Evolutionary conservation across 2,113 vertebrate species (phyloP).

Genomic region (Struthio camelus): DNA sequence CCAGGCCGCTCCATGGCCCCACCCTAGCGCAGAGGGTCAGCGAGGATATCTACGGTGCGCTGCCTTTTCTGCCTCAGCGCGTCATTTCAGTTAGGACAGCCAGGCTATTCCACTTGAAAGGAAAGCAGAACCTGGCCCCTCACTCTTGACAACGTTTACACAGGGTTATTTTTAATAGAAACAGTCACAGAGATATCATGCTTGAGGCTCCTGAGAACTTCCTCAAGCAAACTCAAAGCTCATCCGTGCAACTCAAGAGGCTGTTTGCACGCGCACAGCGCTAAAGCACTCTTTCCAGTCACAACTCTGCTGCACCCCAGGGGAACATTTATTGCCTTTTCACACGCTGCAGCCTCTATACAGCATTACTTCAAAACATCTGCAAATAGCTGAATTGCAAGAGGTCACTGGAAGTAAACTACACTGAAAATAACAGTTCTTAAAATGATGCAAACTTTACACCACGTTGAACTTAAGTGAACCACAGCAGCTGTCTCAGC

Average conservation of each 20-base stretch:
- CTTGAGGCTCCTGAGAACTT: not conserved
- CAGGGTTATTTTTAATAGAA: not conserved
- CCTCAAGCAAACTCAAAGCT: not conserved
- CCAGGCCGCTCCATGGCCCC: not conserved
- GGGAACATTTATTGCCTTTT: not conserved
- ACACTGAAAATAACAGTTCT: not conserved
- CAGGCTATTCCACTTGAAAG: not conserved
- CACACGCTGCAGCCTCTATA: not conserved
- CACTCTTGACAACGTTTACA: not conserved
- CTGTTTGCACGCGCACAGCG: not conserved
- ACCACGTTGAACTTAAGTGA: not conserved
- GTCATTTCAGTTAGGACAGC: too few species aligned
- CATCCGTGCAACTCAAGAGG: not conserved
- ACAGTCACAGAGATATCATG: not conserved
- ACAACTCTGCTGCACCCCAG: fast-evolving
- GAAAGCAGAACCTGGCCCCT: not conserved
- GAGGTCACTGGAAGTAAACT: not conserved
- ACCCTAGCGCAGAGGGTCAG: not conserved
- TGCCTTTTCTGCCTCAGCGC: not conserved
- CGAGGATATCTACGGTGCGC: too few species aligned
- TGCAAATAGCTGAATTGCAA: not conserved
- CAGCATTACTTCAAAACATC: not conserved
- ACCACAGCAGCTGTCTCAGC: not conserved
- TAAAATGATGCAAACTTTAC: not conserved
- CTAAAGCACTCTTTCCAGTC: not conserved